Evolutionary conservation across 2,888 invertebrate genomes (phyloP).

Genomic region (Hypolimnas misippus): DNA sequence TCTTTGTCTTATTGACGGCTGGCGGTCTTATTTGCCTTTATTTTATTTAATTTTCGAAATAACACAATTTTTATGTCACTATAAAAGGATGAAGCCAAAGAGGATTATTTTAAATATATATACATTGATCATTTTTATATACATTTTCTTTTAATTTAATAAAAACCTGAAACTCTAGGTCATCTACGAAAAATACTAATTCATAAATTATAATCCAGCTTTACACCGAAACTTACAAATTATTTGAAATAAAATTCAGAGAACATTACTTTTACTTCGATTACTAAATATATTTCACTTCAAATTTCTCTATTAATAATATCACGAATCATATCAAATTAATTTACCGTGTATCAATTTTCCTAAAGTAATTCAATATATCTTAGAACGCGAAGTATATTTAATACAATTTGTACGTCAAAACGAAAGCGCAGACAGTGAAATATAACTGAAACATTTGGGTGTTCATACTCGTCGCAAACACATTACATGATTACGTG

Average conservation of each 20-base stretch:
- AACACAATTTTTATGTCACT: neutral
- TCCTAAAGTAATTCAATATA: conserved; percentile 11
- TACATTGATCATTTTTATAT: too few species aligned
- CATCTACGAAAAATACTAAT: too few species aligned
- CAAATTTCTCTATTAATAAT: neutral
- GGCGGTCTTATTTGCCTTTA: conserved; percentile 11
- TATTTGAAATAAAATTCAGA: neutral
- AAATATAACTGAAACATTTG: conserved; percentile 31
- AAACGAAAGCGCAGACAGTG: conserved; percentile 22
- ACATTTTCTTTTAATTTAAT: too few species aligned
- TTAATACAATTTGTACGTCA: conserved; percentile 55
- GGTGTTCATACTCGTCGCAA: conserved; percentile 55
- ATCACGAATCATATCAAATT: neutral
- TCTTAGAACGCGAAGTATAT: conserved; percentile 21
- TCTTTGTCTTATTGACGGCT: conserved; percentile 29
- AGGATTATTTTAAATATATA: too few species aligned
- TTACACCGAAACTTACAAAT: too few species aligned
- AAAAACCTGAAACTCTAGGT: too few species aligned
- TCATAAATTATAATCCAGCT: too few species aligned
- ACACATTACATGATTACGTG: conserved; percentile 70
- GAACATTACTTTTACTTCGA: neutral
- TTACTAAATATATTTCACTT: neutral
- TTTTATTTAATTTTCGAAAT: neutral
- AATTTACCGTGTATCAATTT: conserved; percentile 7
- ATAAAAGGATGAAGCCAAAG: neutral